Base-by-base conservation (phyloP, 1,140 invertebrate genomes). In the Drosophila trapezifrons region DNA sequence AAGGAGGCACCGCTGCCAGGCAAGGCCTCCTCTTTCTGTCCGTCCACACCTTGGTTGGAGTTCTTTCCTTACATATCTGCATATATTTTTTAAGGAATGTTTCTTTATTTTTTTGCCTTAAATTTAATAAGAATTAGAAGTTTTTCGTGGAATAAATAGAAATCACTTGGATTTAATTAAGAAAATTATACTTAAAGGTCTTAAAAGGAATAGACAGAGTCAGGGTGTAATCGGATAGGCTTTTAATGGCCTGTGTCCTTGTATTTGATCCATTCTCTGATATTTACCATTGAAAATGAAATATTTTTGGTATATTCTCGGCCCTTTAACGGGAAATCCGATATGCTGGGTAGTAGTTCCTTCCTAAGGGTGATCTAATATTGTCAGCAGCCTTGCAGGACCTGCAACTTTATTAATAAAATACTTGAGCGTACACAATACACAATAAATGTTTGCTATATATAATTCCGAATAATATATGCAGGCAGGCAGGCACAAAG, bases 1-100 rank as follows among this genome's bases (percentile, higher is more conserved):
- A 85, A 85, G 9, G 71, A 90, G 38, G 17, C 63, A 0, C 3
- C 57, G 7, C 54, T 90, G 25, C 89, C 89, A 10, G 63, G 65
- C n/a, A 85, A 29, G n/a, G n/a, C n/a, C n/a, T n/a, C n/a, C n/a
- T n/a, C n/a, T n/a, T n/a, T n/a, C 27, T 9, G 8, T 38, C 35
- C 38, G 15, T n/a, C 10, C 47, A 22, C 22, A 17, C 3, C 27
- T 51, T 22, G 13, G 12, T 1, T 12, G n/a, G 10, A 62, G 46
- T 46, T 22, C n/a, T 27, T 22, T 17, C 4, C 27, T 8, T 29
- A 9, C 12, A 60, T 60, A 60, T 29, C 45, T 60, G 32, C 22
- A 15, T 22, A n/a, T 62, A 52, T 52, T 8, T 29, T 29, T 29
- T 29, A 29, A 9, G 9, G 8, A 9, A 8, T 8, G 9, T 4